phyloP scores from a whole-genome alignment of 2,113 vertebrate genomes.

The Dipodomys merriami region DNA sequence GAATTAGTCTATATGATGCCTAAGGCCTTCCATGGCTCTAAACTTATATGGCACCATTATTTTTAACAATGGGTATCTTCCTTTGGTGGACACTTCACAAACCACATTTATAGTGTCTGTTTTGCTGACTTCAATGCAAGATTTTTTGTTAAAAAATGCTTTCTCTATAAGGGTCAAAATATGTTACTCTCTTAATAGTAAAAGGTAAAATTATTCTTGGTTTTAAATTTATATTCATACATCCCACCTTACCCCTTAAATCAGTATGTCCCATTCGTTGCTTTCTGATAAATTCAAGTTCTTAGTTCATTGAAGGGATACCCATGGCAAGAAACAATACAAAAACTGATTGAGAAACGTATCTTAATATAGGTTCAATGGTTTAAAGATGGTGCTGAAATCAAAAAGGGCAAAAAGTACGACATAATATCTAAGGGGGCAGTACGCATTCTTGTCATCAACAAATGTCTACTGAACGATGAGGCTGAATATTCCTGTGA shows the following conservation, averaged over 20 bases:
- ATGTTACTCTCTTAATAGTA: conserved; percentile 83
- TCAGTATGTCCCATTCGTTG: no score
- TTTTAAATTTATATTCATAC: conserved; percentile 3
- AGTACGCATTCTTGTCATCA: conserved; percentile 92
- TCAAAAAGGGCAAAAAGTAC: conserved; percentile 98
- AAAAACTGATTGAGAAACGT: conserved; percentile 80
- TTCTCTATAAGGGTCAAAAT: conserved; percentile 89
- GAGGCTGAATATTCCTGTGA: conserved; percentile 99
- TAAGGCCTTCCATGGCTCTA: background rate
- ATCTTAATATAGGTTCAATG: conserved; percentile 91
- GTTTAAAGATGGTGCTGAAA: conserved; percentile 97
- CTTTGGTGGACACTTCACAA: conserved; percentile 92
- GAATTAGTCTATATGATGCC: background rate
- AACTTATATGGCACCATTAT: background rate
- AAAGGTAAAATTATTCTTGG: conserved; percentile 85
- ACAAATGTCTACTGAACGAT: conserved; percentile 94
- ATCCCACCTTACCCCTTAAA: background rate
- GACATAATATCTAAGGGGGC: conserved; percentile 95
- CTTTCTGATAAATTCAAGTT: conserved; percentile 92
- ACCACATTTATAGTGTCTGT: conserved; percentile 95
- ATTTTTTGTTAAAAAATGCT: conserved; percentile 97
- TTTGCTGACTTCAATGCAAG: conserved; percentile 95
- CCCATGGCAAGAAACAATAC: conserved; percentile 88
- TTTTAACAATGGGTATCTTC: conserved; percentile 37
- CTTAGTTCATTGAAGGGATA: conserved; percentile 90